A percentile compares a stretch with the other conserved stretches of the same genome.
Conservation (phyloP, 2,888 invertebrate species). For the Mantis religiosa region DNA sequence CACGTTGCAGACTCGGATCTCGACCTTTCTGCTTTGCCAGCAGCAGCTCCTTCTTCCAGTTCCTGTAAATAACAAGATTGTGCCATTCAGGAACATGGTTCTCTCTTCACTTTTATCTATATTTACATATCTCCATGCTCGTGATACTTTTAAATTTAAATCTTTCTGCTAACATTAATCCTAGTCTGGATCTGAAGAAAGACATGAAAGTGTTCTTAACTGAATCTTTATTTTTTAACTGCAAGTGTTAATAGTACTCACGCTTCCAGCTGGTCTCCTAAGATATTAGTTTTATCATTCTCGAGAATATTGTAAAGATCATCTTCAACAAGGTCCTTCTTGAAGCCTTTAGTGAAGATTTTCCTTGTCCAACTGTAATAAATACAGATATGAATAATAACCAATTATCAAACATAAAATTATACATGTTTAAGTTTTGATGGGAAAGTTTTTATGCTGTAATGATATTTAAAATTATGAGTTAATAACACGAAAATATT, state of each 20-base stretch:
- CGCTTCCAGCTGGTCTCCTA: conserved; percentile 36
- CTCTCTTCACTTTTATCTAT: too few relatives aligned
- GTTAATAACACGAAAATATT: too few relatives aligned
- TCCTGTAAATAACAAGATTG: conserved; percentile 7
- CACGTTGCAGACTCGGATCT: conserved; percentile 24
- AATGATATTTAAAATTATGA: too few relatives aligned
- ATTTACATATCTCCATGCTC: too few relatives aligned
- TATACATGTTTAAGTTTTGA: too few relatives aligned
- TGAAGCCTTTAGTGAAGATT: conserved; percentile 36
- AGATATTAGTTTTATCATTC: conserved; percentile 34
- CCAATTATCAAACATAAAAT: too few relatives aligned
- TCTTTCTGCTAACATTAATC: too few relatives aligned
- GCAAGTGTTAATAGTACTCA: conserved; percentile 25
- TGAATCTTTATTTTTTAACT: too few relatives aligned
- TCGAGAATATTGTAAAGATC: conserved; percentile 36
- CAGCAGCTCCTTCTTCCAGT: conserved; percentile 17
- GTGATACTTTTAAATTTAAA: too few relatives aligned
- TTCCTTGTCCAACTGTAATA: conserved; percentile 36
- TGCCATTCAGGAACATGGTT: too few relatives aligned
- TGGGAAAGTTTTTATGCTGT: too few relatives aligned
- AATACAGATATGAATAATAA: neutral
- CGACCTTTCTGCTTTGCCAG: neutral
- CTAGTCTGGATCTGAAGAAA: neutral
- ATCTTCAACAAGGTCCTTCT: conserved; percentile 35
- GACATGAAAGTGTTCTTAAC: neutral